Evolutionary conservation across 2,797 vertebrate species (phyloP), one percentile per base, ranked within the genome.

Genomic region (Lagocephalus sceleratus): DNA sequence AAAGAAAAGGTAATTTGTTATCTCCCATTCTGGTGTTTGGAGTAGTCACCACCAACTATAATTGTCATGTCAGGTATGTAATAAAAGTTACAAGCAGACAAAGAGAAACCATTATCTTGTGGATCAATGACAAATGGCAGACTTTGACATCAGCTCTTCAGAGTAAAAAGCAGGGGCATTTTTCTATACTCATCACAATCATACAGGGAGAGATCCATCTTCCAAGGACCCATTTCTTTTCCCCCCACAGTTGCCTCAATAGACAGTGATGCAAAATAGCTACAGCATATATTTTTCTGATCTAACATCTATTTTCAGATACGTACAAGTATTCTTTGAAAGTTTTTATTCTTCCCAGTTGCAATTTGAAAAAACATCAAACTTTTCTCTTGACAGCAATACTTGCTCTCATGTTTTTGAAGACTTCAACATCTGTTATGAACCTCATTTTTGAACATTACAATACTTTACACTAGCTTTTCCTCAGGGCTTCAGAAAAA

Each of bases 311-410:
- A 51, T 11, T 45, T 51, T 5, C 10, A 75, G 53, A 64, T 29
- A 56, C 32, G 50, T 21, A 52, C 52, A 50, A 51, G n/a, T 29
- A 12, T 50, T 43, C 49, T 53, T 20, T 70, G 55, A 72, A 60
- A 55, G 51, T 21, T 54, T 50, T 47, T 67, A 53, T 52, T 20
- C 10, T 20, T 5, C 12, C 20, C 14, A 19, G 54, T 3, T 43
- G 44, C 50, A 41, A 60, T 66, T 65, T 66, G 39, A 68, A 56
- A 56, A 66, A 65, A n/a, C n/a, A n/a, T 59, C 51, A 47, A 41
- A 48, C 20, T 56, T 41, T n/a, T n/a, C n/a, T 39, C 51, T 20
- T 16, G 11, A 20, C 26, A 23, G 10, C 47, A 23, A 46, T 45
- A 1, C 35, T 41, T 19, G n/a, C n/a, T 20, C 12, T 40, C 3